Evolutionary conservation across 2,888 invertebrate species (phyloP).

Genomic region (Temnothorax unifasciatus): DNA sequence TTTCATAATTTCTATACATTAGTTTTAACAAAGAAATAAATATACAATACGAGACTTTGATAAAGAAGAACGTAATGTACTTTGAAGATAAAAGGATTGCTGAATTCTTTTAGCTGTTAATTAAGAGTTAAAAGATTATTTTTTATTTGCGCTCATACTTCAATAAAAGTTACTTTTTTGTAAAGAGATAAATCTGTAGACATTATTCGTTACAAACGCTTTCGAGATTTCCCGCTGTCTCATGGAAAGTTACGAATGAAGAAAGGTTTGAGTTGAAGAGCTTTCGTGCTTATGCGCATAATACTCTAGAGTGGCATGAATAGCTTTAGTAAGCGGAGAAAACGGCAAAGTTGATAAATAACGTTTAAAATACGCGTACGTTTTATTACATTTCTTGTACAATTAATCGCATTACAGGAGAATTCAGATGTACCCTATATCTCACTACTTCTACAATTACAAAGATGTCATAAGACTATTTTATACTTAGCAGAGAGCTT

Average conservation of each 20-base stretch:
- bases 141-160: not conserved
- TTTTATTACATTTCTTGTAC: constrained; percentile 9
- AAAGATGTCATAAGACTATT: not conserved
- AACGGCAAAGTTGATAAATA: constrained; percentile 37
- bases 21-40: not conserved
- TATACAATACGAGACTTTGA: not conserved
- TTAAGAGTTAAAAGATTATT: not conserved
- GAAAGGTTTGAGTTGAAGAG: constrained; percentile 25
- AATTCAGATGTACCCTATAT: not conserved
- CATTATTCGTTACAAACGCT: constrained; percentile 57
- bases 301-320: constrained; percentile 36
- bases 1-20: constrained; percentile 7
- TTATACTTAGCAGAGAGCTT: not conserved
- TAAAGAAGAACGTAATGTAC: not conserved
- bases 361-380: constrained; percentile 17
- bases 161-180: constrained; percentile 31
- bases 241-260: constrained; percentile 37
- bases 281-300: constrained; percentile 39
- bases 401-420: constrained; percentile 7
- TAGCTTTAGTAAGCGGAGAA: not conserved
- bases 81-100: not conserved
- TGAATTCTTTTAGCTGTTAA: constrained; percentile 1
- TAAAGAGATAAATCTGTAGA: constrained; percentile 51
- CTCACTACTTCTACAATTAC: not conserved
- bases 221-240: constrained; percentile 21